Conservation (phyloP, 2,888 invertebrate species). For the Lasius fuliginosus region DNA sequence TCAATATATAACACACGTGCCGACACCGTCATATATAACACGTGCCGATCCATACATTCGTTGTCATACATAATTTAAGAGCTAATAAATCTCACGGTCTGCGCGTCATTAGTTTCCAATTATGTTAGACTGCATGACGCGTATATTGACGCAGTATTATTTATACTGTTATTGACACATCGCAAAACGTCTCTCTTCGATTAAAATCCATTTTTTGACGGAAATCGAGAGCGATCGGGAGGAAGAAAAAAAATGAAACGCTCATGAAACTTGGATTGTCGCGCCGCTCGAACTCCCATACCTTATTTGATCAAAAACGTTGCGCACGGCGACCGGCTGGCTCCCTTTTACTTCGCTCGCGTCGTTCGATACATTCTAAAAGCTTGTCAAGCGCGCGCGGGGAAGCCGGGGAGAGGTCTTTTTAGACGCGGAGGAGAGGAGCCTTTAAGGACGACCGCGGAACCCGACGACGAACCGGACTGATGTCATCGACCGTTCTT, state of each 20-base stretch:
- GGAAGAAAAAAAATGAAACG: neutral
- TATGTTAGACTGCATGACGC: no score
- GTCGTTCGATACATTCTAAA: conserved; percentile 33
- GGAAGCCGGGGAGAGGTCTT: neutral
- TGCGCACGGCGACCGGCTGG: conserved; percentile 65
- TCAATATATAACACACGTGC: neutral
- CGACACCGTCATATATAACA: neutral
- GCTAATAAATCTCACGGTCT: neutral
- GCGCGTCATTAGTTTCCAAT: no score
- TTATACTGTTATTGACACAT: neutral
- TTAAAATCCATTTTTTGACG: neutral
- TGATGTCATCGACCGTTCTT: conserved; percentile 34
- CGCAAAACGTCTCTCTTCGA: neutral
- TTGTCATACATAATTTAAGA: neutral
- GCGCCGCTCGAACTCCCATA: conserved; percentile 66
- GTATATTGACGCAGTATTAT: neutral
- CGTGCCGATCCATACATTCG: no score
- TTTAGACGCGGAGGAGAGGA: conserved; percentile 7
- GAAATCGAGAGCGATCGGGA: neutral
- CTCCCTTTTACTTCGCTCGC: conserved; percentile 60
- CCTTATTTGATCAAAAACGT: conserved; percentile 78
- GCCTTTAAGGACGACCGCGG: neutral
- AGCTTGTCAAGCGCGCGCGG: conserved; percentile 20
- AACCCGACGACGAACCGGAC: neutral
- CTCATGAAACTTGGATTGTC: neutral